phyloP scores from a whole-genome alignment of 2,797 vertebrate genomes.

The Cuculus canorus region DNA sequence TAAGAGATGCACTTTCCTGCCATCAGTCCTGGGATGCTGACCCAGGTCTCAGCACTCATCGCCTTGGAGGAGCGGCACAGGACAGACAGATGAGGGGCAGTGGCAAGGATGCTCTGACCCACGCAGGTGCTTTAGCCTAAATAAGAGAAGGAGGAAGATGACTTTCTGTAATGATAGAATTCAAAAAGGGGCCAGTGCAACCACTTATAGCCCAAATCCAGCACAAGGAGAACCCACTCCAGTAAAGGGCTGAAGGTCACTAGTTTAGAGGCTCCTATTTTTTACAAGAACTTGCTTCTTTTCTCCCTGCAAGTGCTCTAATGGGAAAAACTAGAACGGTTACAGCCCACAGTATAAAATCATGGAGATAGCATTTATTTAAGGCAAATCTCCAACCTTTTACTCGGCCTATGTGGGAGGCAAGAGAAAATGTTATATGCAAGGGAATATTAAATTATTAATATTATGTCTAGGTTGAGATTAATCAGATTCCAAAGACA shows the following conservation, averaged over 20 bases:
- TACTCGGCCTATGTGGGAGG: too few relatives aligned
- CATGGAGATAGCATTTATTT: not conserved
- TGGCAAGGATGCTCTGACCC: not conserved
- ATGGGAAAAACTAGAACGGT: not conserved
- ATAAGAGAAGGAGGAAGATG: not conserved
- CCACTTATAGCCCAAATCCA: not conserved
- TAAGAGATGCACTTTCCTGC: not conserved
- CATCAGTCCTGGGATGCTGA: not conserved
- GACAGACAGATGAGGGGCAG: accelerated
- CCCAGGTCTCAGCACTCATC: not conserved
- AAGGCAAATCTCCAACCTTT: not conserved
- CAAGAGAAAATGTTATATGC: too few relatives aligned
- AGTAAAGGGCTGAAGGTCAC: accelerated
- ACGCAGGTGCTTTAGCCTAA: not conserved
- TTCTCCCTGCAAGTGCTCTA: not conserved
- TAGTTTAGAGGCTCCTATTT: not conserved
- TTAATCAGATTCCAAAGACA: too few relatives aligned
- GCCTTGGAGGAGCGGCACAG: not conserved
- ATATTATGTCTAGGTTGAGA: too few relatives aligned
- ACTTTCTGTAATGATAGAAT: not conserved
- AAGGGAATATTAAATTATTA: too few relatives aligned
- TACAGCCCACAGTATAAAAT: not conserved
- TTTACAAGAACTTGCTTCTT: not conserved
- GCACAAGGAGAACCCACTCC: not conserved
- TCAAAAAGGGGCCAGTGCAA: not conserved